Base-by-base conservation (phyloP, 2,113 vertebrate species). In the Labrus mixtus region DNA sequence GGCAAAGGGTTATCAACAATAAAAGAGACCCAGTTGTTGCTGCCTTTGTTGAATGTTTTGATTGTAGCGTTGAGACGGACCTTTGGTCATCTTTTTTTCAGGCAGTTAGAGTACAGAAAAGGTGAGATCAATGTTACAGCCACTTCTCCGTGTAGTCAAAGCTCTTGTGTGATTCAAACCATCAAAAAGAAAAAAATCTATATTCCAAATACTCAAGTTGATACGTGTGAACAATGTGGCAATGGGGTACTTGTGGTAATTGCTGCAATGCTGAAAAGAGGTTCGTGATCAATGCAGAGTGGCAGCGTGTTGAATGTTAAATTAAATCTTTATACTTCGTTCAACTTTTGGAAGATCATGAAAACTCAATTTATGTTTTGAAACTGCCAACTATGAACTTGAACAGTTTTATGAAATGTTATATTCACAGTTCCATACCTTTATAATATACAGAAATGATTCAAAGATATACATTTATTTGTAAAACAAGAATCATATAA, bases 201-300 rank as follows among this genome's bases (percentile, higher is more conserved):
- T 90, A 81, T 60, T 64, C 10, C 36, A 50, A 61, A 58, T 76
- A 72, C 50, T 86, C 51, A 67, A 66, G 75, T 79, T 89, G 86
- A 85, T 71, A 79, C 85, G 77, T 85, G 76, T 83, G 81, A 87
- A 89, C 83, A 87, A 76, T 74, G 55, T 73, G 68, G 22, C 61
- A 83, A 88, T 70, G 60, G 75, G 29, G 74, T 73, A 81, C 79
- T 87, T 90, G 81, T 20, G 36, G 81, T 82, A 79, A 89, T 85
- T 82, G 81, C 77, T 22, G 36, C 61, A 2, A 11, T 70, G 22
- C 53, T 66, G 74, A 78, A 83, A 76, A 2, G 73, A 51, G 57
- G 55, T 64, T 73, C 62, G 36, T 48, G 76, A 90, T 90, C 90
- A 65, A 84, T 87, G 67, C 55, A 19, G 12, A 57, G 23, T 41